A percentile compares a stretch with the other conserved stretches of the same genome.
These are phyloP conservation scores for Drepanosiphum platanoidis DNA, from an alignment of 2,888 invertebrate species.

Conservation along the genomic window DNA sequence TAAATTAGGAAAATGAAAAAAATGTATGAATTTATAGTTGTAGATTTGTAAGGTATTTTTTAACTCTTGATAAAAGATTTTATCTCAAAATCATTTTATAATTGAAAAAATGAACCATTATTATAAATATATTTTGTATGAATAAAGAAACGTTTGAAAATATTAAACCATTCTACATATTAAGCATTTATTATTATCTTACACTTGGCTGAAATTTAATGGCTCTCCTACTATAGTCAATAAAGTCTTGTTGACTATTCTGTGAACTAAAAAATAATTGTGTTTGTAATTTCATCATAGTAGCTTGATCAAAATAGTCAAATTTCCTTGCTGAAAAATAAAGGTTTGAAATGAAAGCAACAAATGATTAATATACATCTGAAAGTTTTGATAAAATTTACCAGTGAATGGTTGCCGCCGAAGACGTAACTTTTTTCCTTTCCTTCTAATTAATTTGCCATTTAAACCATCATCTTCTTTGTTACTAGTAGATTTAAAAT, in stretches of 20 bases:
- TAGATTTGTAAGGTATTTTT: too few species aligned
- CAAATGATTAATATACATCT: too few species aligned
- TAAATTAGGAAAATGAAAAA: too few species aligned
- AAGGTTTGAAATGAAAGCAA: slow-evolving; percentile 5
- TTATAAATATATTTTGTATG: too few species aligned
- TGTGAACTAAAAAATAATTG: slow-evolving; percentile 55
- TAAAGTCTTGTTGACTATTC: slow-evolving; percentile 57
- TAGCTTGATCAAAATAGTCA: slow-evolving; percentile 87
- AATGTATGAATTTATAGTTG: too few species aligned
- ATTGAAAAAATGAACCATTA: too few species aligned
- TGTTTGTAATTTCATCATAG: slow-evolving; percentile 79
- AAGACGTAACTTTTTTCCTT: slow-evolving; percentile 88
- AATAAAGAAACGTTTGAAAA: too few species aligned
- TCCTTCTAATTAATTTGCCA: slow-evolving; percentile 83
- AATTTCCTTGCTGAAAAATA: slow-evolving; percentile 84
- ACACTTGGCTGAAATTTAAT: slow-evolving; percentile 55
- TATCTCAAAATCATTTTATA: too few species aligned
- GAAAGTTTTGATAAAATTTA: slow-evolving; percentile 70
- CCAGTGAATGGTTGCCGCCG: slow-evolving; percentile 90
- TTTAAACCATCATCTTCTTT: slow-evolving; percentile 73
- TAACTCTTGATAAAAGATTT: too few species aligned
- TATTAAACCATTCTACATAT: not conserved
- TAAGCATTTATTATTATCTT: not conserved
- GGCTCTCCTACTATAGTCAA: slow-evolving; percentile 52
- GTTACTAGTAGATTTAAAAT: slow-evolving; percentile 78